Percentiles rank a stretch among this genome's conserved stretches.
Evolutionary conservation across 2,888 invertebrate species (phyloP).

Genomic region (Epicampocera succincta): DNA sequence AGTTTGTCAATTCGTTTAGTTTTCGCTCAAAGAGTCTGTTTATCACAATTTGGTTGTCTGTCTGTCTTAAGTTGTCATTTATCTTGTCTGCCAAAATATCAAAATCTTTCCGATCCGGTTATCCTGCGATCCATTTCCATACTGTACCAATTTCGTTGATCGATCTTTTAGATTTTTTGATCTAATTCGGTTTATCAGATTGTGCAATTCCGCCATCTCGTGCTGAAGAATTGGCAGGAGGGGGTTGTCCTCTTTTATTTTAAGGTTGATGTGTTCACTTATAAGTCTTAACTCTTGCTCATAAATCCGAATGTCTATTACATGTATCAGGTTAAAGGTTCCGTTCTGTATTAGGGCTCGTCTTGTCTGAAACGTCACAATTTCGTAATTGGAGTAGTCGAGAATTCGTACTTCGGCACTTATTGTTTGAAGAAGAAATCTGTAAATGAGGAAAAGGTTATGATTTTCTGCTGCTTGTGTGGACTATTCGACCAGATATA

Average conservation of each 20-base stretch:
- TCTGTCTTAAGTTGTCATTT: constrained; percentile 12
- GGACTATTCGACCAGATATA: not conserved
- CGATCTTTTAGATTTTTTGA: constrained; percentile 6
- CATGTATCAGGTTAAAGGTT: constrained; percentile 6
- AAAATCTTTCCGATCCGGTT: constrained; percentile 6
- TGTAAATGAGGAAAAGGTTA: not conserved
- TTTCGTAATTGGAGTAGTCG: constrained; percentile 2
- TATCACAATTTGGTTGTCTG: constrained; percentile 2
- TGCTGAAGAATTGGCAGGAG: constrained; percentile 16
- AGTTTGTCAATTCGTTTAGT: not conserved
- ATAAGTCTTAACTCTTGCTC: constrained; percentile 12
- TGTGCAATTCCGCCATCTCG: not conserved
- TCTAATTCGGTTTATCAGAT: not conserved
- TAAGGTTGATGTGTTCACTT: too few species aligned
- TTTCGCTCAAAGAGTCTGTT: constrained; percentile 19
- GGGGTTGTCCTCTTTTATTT: not conserved
- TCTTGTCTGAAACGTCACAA: constrained; percentile 8
- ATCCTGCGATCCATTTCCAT: constrained; percentile 5
- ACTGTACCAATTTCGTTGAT: constrained; percentile 25
- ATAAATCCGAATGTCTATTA: constrained; percentile 15
- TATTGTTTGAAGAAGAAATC: not conserved
- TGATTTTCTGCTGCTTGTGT: not conserved
- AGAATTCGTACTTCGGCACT: not conserved
- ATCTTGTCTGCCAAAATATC: constrained; percentile 22
- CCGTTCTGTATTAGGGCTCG: constrained; percentile 13